Evolutionary conservation across 2,888 invertebrate species (phyloP).

Genomic region (Epsilonema sp.): DNA sequence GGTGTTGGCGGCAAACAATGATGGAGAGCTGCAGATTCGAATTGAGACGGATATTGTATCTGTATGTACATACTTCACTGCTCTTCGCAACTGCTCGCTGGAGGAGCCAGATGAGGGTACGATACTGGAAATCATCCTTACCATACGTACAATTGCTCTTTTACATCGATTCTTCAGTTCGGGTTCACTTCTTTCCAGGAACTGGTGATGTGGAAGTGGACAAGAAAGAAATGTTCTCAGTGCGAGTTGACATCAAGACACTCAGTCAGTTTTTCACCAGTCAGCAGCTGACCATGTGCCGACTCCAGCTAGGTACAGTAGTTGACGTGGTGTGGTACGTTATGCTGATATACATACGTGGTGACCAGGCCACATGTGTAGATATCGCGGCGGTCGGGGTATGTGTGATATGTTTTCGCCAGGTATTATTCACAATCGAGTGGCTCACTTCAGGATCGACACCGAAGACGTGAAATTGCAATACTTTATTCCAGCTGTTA

Average conservation of each 20-base stretch:
- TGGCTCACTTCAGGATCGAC: not conserved
- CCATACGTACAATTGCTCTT: no score
- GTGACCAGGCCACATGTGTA: no score
- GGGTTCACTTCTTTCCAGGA: no score
- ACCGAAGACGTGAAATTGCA: constrained; percentile 7
- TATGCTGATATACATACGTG: no score
- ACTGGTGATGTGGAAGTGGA: no score
- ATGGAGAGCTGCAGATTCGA: not conserved
- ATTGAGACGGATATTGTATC: not conserved
- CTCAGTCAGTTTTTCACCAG: not conserved
- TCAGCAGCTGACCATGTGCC: not conserved
- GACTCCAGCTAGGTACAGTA: no score
- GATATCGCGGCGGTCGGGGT: no score
- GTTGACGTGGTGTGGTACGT: no score
- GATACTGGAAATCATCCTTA: not conserved
- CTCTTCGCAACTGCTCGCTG: not conserved
- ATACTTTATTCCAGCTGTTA: constrained; percentile 4
- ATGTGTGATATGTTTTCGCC: no score
- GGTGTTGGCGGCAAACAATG: not conserved
- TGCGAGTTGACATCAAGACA: not conserved
- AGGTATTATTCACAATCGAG: not conserved
- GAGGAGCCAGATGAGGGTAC: not conserved
- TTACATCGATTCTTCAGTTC: no score
- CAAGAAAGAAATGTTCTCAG: not conserved
- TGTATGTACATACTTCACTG: not conserved